Evolutionary conservation across 2,797 vertebrate genomes (phyloP).

Genomic region (Clamator glandarius): DNA sequence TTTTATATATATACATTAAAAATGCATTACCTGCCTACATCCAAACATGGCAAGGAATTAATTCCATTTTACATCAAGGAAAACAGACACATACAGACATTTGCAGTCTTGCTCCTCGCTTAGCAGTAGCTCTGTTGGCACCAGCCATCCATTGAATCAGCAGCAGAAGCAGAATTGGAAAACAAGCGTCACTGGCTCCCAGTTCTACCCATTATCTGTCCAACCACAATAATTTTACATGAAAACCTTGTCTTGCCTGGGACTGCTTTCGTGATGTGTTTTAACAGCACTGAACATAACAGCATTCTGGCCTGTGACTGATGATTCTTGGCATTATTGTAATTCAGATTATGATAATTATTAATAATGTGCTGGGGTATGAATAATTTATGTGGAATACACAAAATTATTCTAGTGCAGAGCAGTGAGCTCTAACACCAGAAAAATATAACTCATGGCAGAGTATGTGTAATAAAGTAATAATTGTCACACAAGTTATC

Average conservation of each 20-base stretch:
- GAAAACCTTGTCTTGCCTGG: background rate
- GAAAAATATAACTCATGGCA: background rate
- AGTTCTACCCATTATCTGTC: background rate
- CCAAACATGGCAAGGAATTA: background rate
- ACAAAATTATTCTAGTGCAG: background rate
- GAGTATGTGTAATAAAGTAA: background rate
- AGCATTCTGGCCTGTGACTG: background rate
- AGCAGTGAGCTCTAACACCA: background rate
- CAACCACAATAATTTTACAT: background rate
- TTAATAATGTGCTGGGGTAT: background rate
- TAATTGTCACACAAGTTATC: background rate
- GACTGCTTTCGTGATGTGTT: background rate
- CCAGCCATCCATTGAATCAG: background rate
- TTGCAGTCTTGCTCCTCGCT: background rate
- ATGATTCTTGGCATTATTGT: constrained; percentile 2
- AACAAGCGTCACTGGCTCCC: background rate
- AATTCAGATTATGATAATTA: constrained; percentile 46
- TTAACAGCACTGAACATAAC: background rate
- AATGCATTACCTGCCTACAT: background rate
- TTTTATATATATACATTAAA: no score
- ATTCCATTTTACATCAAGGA: background rate
- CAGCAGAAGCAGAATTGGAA: background rate
- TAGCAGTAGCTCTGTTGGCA: background rate
- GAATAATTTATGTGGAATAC: constrained; percentile 12
- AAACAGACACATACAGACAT: background rate